Conservation (phyloP, 1,140 invertebrate genomes). For the Spodoptera litura region DNA sequence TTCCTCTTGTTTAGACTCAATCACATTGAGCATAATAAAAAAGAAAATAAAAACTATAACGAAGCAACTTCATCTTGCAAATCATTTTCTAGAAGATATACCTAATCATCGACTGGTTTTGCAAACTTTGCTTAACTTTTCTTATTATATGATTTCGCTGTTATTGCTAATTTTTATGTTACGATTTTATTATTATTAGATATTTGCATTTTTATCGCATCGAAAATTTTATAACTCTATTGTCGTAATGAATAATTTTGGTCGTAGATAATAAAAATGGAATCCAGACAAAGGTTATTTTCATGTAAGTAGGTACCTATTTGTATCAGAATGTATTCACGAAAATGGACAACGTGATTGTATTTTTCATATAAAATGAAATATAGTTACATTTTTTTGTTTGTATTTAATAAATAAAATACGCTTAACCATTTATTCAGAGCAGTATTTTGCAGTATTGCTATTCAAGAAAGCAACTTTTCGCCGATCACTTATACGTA, state of each 20-base stretch:
- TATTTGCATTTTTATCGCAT: constrained; percentile 33
- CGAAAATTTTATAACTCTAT: constrained; percentile 27
- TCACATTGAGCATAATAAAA: constrained; percentile 76
- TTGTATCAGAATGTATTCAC: neutral
- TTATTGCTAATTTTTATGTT: constrained; percentile 53
- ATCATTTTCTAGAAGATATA: constrained; percentile 68
- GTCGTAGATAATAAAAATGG: neutral
- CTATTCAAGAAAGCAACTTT: no score
- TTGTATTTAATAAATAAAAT: no score
- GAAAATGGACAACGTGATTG: neutral
- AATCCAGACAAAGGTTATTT: neutral
- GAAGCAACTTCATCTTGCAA: constrained; percentile 74
- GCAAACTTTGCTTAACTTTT: constrained; percentile 48
- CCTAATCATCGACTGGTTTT: constrained; percentile 52
- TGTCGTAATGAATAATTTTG: neutral
- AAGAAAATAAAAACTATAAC: constrained; percentile 78
- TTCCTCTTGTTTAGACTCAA: constrained; percentile 77
- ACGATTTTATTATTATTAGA: constrained; percentile 41
- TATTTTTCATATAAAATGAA: neutral
- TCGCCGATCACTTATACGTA: no score
- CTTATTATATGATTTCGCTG: constrained; percentile 45
- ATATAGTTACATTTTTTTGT: no score
- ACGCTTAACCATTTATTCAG: no score
- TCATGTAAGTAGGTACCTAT: neutral
- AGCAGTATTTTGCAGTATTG: no score